Evolutionary conservation across 2,113 vertebrate genomes (phyloP).

Genomic region (Hippoglossus stenolepis): DNA sequence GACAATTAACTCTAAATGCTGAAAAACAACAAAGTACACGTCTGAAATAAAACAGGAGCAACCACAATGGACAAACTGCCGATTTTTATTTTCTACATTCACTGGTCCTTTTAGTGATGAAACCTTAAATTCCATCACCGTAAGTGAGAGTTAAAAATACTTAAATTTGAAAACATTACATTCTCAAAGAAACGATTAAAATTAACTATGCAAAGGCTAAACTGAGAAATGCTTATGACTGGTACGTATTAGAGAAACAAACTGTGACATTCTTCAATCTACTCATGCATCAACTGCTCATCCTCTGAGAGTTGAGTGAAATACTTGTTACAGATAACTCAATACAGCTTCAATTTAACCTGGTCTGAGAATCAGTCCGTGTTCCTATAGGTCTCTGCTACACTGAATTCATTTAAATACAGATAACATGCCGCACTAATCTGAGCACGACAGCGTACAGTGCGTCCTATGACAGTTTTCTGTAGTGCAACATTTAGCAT

Average conservation of each 20-base stretch:
- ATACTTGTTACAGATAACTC: neutral
- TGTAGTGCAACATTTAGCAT: conserved; percentile 3
- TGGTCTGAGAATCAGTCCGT: neutral
- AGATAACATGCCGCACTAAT: neutral
- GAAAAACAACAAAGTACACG: neutral
- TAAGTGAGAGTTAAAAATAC: neutral
- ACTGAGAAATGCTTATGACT: neutral
- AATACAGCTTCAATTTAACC: conserved; percentile 3
- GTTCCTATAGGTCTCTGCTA: neutral
- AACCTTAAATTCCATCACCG: neutral
- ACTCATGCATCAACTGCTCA: too few species aligned
- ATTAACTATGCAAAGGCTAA: neutral
- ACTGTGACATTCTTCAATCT: too few species aligned
- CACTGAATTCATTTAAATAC: neutral
- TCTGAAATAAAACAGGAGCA: neutral
- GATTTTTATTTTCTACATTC: conserved; percentile 50
- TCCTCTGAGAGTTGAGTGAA: neutral
- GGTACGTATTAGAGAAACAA: neutral
- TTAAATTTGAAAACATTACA: neutral
- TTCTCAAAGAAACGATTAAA: neutral
- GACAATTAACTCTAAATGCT: neutral
- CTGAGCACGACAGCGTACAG: conserved; percentile 5
- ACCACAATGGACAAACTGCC: neutral
- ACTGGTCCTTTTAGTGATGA: conserved; percentile 28
- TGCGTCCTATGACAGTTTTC: neutral